Evolutionary conservation across 2,888 invertebrate species (phyloP).

Genomic region (Limnephilus marmoratus): DNA sequence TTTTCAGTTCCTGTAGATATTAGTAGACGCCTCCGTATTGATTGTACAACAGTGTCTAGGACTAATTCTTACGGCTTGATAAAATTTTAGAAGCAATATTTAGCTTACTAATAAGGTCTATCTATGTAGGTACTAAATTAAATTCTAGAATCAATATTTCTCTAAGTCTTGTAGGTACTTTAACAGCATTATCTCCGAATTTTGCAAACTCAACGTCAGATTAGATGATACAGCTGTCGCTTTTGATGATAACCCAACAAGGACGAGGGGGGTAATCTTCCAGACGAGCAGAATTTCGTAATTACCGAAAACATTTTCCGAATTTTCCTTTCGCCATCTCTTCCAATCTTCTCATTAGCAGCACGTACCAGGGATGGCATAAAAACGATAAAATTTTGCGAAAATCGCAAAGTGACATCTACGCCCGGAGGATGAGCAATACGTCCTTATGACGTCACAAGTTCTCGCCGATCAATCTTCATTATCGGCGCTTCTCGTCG

Average conservation of each 20-base stretch:
- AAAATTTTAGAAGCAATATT: too few relatives aligned
- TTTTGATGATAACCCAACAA: not conserved
- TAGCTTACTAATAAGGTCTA: too few relatives aligned
- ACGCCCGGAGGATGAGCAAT: constrained; percentile 38
- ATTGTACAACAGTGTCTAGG: too few relatives aligned
- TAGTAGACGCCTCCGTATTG: too few relatives aligned
- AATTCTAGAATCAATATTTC: not conserved
- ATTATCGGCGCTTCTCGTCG: constrained; percentile 60
- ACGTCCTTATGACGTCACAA: constrained; percentile 55
- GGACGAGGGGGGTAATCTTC: not conserved
- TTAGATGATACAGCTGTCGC: not conserved
- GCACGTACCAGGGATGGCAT: not conserved
- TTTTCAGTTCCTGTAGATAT: too few relatives aligned
- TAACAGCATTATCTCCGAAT: not conserved
- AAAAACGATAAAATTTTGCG: constrained; percentile 43
- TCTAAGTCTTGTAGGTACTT: not conserved
- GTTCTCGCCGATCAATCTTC: constrained; percentile 64
- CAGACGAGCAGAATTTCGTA: not conserved
- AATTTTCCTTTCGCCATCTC: not conserved
- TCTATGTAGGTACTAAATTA: not conserved
- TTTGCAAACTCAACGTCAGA: not conserved
- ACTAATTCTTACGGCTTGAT: too few relatives aligned
- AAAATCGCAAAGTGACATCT: constrained; percentile 46
- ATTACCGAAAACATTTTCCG: not conserved
- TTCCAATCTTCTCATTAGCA: constrained; percentile 19